Evolutionary conservation across 1,140 invertebrate species (phyloP).

Genomic region (Panagrolaimus sp.): DNA sequence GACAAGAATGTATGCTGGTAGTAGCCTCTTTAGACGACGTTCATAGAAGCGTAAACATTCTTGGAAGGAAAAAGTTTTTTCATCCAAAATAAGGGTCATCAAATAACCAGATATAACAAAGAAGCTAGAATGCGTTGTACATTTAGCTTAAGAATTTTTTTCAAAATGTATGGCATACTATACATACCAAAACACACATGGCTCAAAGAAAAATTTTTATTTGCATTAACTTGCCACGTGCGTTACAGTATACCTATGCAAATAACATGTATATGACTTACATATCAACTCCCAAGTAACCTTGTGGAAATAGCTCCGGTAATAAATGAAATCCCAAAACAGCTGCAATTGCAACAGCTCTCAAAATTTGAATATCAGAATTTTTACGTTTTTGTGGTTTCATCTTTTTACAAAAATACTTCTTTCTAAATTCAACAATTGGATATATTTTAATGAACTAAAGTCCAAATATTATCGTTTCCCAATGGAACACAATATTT

Average conservation of each 20-base stretch:
- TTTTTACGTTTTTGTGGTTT: neutral
- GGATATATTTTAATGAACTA: too few relatives aligned
- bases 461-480: too few relatives aligned
- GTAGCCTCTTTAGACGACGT: neutral
- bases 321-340: neutral
- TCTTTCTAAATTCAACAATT: too few relatives aligned
- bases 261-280: conserved; percentile 1
- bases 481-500: too few relatives aligned
- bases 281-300: neutral
- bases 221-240: too few relatives aligned
- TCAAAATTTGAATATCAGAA: neutral
- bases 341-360: neutral
- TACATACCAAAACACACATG: too few relatives aligned
- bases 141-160: too few relatives aligned
- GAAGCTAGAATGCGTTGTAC: neutral
- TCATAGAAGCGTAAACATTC: neutral
- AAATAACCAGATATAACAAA: conserved; percentile 13
- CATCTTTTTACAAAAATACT: too few relatives aligned
- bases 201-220: too few relatives aligned
- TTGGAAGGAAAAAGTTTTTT: neutral
- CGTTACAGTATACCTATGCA: too few relatives aligned
- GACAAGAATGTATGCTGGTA: neutral
- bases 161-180: too few relatives aligned
- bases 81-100: neutral
- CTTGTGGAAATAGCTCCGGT: neutral